Base-by-base conservation (phyloP, 1,140 invertebrate genomes). In the Lethrus apterus region DNA sequence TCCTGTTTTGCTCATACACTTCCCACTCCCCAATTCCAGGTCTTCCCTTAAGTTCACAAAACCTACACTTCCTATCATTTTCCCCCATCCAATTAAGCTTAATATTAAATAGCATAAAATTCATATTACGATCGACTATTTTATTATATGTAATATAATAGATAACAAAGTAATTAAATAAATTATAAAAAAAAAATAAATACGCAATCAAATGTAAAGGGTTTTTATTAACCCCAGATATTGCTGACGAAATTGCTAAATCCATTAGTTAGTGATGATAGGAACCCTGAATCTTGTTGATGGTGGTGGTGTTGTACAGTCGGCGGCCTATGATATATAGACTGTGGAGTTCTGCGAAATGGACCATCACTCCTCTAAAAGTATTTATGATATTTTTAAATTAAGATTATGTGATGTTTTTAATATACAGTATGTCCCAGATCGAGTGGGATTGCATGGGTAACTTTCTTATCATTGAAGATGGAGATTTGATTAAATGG, bases 201-300 rank as follows among this genome's bases (percentile, higher is more conserved):
- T n/a, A n/a, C n/a, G n/a, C n/a, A n/a, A n/a, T n/a, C n/a, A n/a
- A n/a, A n/a, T n/a, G n/a, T n/a, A n/a, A n/a, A n/a, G n/a, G n/a
- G n/a, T n/a, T n/a, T n/a, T n/a, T n/a, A 38, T 71, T 73, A 85
- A 55, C 83, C 83, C 56, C 86, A 84, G 54, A 85, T 77, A 59
- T 84, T 85, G 44, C 70, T 81, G 23, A 85, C 77, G 50, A 88
- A 71, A 54, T 75, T 86, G 55, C 82, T 85, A 53, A 88, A 78
- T 7, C 84, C 81, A 56, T 76, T 85, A 57, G 79, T 82, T 54
- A 88, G 77, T 21, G 82, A 81, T 26, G 83, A 81, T 55, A 87
- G 78, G 45, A 87, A 78, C 14, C 83, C 81, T 35, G 56, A 63
- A 50, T 70, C 68, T 44, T 70, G 71, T 19, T 64, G 61, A 11